Base-by-base conservation (phyloP, 2,797 vertebrate genomes). In the Macrochelys suwanniensis region DNA sequence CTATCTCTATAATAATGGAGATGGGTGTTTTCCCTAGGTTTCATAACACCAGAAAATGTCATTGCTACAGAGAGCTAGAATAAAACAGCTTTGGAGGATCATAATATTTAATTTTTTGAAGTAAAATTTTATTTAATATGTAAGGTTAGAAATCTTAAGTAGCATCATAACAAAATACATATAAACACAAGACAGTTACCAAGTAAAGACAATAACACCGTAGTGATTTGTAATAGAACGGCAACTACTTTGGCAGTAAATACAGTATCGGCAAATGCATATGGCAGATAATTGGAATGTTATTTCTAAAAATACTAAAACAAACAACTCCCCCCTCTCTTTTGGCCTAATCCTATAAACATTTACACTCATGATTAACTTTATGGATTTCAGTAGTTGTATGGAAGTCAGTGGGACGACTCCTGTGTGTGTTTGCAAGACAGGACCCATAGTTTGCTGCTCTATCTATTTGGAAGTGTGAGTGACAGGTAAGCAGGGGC, bases 381-480 rank as follows among this genome's bases (percentile, higher is more conserved):
- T 96, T 25, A 71, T 93, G 76, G 45, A 61, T 81, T 26, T 33
- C 84, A 89, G 76, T 53, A 84, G n/a, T 89, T n/a, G 56, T 71
- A 57, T 54, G 85, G 88, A 93, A 93, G 13, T 93, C 87, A 16
- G 2, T 0, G 31, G 28, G 93, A 68, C 15, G 15, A 77, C 31
- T 65, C 7, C 28, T 87, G 92, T 88, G 28, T 88, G 92, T 91
- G 84, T 92, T 94, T 94, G 81, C 80, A 93, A 79, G 54, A 77
- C 42, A 84, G 49, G 68, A 89, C 83, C 84, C 50, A 82, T 88
- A 94, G 33, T 49, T 78, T 96, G 85, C 87, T 94, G 90, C 90
- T 82, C 94, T 87, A 25, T 89, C 71, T 89, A 92, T 95, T 71
- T 82, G 61, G 15, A 76, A 76, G 42, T 81, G 53, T 7, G 1